These are phyloP conservation scores for Bryconaethiops microstoma DNA, from an alignment of 2,797 vertebrate species.

Conservation along the genomic window DNA sequence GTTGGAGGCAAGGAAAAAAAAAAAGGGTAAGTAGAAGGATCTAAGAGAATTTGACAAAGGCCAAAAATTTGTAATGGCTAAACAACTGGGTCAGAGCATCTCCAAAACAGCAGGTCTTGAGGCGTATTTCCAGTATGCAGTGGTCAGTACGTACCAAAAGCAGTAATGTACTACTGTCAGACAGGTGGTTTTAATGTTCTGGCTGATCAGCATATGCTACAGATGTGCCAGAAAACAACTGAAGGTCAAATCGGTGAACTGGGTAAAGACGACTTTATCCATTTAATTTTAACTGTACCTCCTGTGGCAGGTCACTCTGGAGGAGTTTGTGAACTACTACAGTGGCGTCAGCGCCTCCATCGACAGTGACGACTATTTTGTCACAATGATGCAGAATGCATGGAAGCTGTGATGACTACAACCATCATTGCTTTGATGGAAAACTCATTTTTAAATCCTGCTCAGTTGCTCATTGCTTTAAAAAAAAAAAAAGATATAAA, in stretches of 20 bases:
- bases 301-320: constrained; percentile 73
- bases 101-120: too few species aligned
- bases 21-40: too few species aligned
- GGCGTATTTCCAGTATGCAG: too few species aligned
- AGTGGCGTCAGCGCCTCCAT: constrained; percentile 75
- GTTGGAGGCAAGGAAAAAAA: too few species aligned
- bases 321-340: constrained; percentile 81
- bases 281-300: not conserved
- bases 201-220: too few species aligned
- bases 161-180: too few species aligned
- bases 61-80: too few species aligned
- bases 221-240: too few species aligned
- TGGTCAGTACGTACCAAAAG: too few species aligned
- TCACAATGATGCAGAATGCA: constrained; percentile 63
- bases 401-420: constrained; percentile 63
- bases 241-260: not conserved
- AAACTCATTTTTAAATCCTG: not conserved
- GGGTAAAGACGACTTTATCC: not conserved
- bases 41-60: too few species aligned
- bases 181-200: too few species aligned
- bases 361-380: constrained; percentile 75
- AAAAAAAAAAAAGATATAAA: not conserved
- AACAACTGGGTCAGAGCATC: too few species aligned
- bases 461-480: not conserved
- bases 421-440: not conserved